Evolutionary conservation across 2,113 vertebrate genomes (phyloP), one percentile per base, ranked within the genome.

Genomic region (Nothocercus nigrocapillus): DNA sequence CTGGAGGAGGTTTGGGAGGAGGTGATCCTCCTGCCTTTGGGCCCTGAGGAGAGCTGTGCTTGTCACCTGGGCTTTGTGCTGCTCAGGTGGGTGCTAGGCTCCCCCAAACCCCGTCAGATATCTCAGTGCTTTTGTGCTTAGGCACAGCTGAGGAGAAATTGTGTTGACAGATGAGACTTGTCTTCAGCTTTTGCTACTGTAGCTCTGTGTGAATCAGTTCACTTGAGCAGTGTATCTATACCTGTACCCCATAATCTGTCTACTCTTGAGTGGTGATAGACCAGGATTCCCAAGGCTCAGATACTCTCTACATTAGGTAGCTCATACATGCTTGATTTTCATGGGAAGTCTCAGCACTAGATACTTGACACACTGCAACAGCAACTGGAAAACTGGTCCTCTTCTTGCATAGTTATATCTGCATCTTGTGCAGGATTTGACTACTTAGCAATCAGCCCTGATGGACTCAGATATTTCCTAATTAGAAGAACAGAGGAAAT

Each of bases 351-450:
- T 61, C 58, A 32, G 20, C n/a, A 61, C 9, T 5, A 25, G 30
- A 19, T 22, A 10, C 62, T 76, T 49, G 25, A 77, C 77, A 82
- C 12, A 18, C 32, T 34, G 36, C 25, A 67, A 34, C 22, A 53
- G 30, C 21, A n/a, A 34, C 22, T 49, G 45, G 15, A 73, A 40
- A 78, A 74, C 13, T 19, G 40, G 49, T 34, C 27, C 11, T 51
- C 62, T 63, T 53, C 1, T 0, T 19, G 10, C 56, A 42, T 47
- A 1, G 1, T 49, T 78, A 2, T 7, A 19, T 45, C 22, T 56
- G 6, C 20, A 5, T 53, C 9, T 51, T 53, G 28, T 28, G 51
- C 3, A 3, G 77, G 20, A 21, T 15, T 28, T 79, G 61, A 63
- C n/a, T 25, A 63, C 49, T 62, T 34, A 53, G n/a, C 25, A 24